Evolutionary conservation across 2,113 vertebrate genomes (phyloP), one percentile per base, ranked within the genome.

Genomic region (Nycticebus coucang): DNA sequence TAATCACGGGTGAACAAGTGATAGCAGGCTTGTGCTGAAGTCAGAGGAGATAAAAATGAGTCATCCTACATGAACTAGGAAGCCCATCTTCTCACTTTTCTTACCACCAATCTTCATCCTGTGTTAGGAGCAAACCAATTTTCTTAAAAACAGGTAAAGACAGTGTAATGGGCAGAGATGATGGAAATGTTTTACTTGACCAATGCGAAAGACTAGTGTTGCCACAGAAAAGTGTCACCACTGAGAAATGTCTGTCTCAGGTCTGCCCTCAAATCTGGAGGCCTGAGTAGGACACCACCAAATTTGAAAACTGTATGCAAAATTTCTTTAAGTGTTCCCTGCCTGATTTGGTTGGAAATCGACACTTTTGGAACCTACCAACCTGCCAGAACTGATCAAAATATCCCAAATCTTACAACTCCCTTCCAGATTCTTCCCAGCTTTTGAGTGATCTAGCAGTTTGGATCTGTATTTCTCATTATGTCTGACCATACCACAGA

Each of bases 361-460:
- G 81, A 94, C 82, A 57, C 55, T 92, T 92, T 89, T 81, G 68
- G 45, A 96, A 82, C 37, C 89, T 96, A 79, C 91, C 93, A 97
- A 83, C 57, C 18, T 97, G 22, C 88, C 95, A 91, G 95, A 97
- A 94, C 89, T 97, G 79, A 95, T 96, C 95, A 96, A 97, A 93
- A 97, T 97, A 90, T 62, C 81, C 95, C 85, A 92, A 83, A 64
- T 57, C 91, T 50, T 96, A 94, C 41, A 97, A 69, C 24, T 82
- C 59, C 57, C 60, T 92, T 83, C 82, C 91, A 93, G 89, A 94
- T 87, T 94, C 92, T 86, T 95, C 71, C 86, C 87, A 87, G 69
- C 35, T 94, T 90, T 93, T 91, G 66, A 96, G 75, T 91, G 50
- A 82, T 87, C 91, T 93, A 96, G 64, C 77, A 90, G 11, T 55